Evolutionary conservation across 2,888 invertebrate genomes (phyloP), one percentile per base, ranked within the genome.

Genomic region (Drosophila helvetica): DNA sequence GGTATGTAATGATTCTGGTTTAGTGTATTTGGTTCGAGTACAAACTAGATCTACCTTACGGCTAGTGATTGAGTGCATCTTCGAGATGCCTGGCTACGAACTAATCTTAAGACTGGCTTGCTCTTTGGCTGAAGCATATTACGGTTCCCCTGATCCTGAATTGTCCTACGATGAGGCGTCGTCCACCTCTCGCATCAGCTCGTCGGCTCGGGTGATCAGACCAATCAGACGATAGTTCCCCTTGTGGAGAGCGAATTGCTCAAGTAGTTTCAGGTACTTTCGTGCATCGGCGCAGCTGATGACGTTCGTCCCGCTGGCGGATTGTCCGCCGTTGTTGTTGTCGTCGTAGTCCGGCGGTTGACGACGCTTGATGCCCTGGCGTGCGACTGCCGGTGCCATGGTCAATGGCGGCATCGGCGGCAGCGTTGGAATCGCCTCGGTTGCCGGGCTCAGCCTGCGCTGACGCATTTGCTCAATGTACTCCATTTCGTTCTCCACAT

Each of bases 141-240:
- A 7, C 46, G 43, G 38, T 19, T 47, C 27, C 18, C 19, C 45
- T 17, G 25, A 12, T 33, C 33, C 30, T 33, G 17, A 15, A n/a
- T 10, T 70, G 73, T 60, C 70, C 76, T 47, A 79, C 59, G 46
- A 19, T 56, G 48, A 62, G 60, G 89, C 83, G 50, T 90, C 89
- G 52, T 83, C 87, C 65, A 91, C 59, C 57, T 90, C 90, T 42
- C 90, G 83, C 69, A 90, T 65, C 33, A 91, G 89, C 66, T 91
- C 90, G 68, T 91, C 90, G 65, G 90, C 91, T 27, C 90, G 80
- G 12, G 90, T 91, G 45, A 91, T 90, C 19, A 91, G 71, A 1
- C 88, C 91, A 63, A 91, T 91, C 3, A 91, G 77, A 12, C 91
- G 86, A 62, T 90, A 90, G 63, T 91, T 91, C 54, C 90, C 90